Base-by-base conservation (phyloP, 2,113 vertebrate genomes). In the Anguilla japonica region DNA sequence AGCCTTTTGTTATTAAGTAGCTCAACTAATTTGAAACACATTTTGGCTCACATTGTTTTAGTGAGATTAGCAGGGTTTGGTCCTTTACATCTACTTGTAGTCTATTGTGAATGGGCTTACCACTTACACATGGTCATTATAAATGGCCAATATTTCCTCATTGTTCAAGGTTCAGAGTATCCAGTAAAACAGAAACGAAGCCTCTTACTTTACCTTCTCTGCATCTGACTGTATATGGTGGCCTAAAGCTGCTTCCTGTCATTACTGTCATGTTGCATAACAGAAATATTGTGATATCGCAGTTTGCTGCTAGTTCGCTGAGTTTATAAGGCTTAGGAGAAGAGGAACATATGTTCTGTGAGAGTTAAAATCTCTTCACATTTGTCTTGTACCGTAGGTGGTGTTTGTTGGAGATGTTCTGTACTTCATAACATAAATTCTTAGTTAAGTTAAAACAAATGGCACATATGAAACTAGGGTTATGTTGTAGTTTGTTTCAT, bases 21-120 rank as follows among this genome's bases (percentile, higher is more conserved):
- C 41, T 60, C 50, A 29, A 75, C 79, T 91, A 89, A 91, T 91
- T 92, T 11, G 89, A 92, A 92, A 53, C 16, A 85, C 82, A 87
- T 63, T 22, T 22, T 3, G 26, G 57, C 84, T 83, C 29, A 56
- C n/a, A n/a, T 29, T 13, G 71, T 34, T 75, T n/a, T 34, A 6
- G 7, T 14, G 13, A 53, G 50, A 53, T 53, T 13, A 13, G 50
- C 50, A 53, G 7, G 50, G 60, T 22, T 22, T 22, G 0, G 22
- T 26, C 60, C 60, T 22, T 67, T 67, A 20, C 8, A 26, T 67
- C 60, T 11, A 67, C 60, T 5, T 67, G 71, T 34, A 3, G 26
- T 34, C 7, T 13, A n/a, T n/a, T 71, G 57, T 20, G n/a, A 75
- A 34, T 75, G 71, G 71, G 26, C 9, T 13, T 75, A 13, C 71